Conservation (phyloP, 2,113 vertebrate genomes). For the Chionis minor region DNA sequence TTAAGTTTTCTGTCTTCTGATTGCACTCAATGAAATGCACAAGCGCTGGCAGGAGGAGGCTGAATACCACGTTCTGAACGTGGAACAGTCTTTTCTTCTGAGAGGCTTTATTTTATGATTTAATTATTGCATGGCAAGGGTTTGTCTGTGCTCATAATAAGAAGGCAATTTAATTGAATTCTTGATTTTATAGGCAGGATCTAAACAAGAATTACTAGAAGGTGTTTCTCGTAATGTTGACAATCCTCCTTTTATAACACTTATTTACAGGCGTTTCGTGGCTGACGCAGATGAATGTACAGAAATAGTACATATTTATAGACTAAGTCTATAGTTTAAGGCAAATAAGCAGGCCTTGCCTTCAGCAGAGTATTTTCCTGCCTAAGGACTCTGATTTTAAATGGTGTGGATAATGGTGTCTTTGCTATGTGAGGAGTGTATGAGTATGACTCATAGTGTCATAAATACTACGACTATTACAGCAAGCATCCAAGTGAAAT, state of each 20-base stretch:
- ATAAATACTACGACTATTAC: constrained; percentile 62
- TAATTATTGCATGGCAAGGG: not conserved
- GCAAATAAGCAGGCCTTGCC: not conserved
- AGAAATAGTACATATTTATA: constrained; percentile 4
- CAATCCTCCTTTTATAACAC: not conserved
- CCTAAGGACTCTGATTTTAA: constrained; percentile 17
- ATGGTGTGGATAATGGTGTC: constrained; percentile 36
- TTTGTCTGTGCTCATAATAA: not conserved
- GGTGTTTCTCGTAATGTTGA: not conserved
- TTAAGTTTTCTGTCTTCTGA: not conserved
- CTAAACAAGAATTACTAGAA: constrained; percentile 25
- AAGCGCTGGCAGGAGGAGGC: not conserved
- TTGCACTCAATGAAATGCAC: not conserved
- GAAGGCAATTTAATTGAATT: not conserved
- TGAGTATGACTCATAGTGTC: constrained; percentile 62
- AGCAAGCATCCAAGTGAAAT: constrained; percentile 65
- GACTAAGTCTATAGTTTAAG: not conserved
- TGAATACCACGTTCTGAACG: not conserved
- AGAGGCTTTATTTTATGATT: constrained; percentile 1
- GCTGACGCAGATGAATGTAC: not conserved
- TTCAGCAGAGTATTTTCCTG: not conserved
- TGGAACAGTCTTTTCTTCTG: not conserved
- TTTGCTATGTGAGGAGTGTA: constrained; percentile 34
- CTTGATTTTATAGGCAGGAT: not conserved
- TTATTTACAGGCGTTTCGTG: not conserved